Evolutionary conservation across 2,113 vertebrate genomes (phyloP), one percentile per base, ranked within the genome.

Genomic region (Circaetus gallicus): DNA sequence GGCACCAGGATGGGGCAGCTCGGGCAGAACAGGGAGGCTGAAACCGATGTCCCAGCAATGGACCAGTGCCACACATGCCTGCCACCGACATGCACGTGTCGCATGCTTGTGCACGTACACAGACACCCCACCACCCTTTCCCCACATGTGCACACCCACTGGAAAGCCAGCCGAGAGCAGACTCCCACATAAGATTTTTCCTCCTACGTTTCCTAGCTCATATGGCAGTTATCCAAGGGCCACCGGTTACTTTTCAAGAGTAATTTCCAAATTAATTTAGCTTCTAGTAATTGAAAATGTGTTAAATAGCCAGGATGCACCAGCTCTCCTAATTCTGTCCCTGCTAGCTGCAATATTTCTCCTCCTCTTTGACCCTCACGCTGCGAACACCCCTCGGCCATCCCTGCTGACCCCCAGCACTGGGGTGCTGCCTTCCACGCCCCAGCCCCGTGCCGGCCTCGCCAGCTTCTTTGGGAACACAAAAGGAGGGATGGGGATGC

Each of bases 51-150:
- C 40, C 58, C 28, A 3, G 16, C 53, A 36, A 8, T 4, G 29
- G 9, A 34, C 31, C 42, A 26, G 34, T 11, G 17, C 24, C 28
- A 42, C 25, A 49, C 56, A n/a, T 3, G 22, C 61, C 56, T 36
- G 81, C 42, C 24, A 21, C 17, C 17, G 21, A 47, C 16, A 11
- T 3, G 13, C 40, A 6, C 6, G 7, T 13, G 40, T n/a, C 1
- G 0, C 47, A 38, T 3, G 3, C 65, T 12, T 4, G 7, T 24
- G 62, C n/a, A 6, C 24, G 15, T 29, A 6, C 29, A 7, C 7
- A 17, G 13, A 61, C 66, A 24, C 31, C 8, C 5, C 7, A 52
- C 16, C 28, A 29, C 16, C 26, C 13, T 32, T 14, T 42, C 28
- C 56, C 34, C 40, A 31, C 16, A 19, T 19, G 17, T 18, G 18